Evolutionary conservation across 2,797 vertebrate genomes (phyloP).

Genomic region (Ceryle rudis): DNA sequence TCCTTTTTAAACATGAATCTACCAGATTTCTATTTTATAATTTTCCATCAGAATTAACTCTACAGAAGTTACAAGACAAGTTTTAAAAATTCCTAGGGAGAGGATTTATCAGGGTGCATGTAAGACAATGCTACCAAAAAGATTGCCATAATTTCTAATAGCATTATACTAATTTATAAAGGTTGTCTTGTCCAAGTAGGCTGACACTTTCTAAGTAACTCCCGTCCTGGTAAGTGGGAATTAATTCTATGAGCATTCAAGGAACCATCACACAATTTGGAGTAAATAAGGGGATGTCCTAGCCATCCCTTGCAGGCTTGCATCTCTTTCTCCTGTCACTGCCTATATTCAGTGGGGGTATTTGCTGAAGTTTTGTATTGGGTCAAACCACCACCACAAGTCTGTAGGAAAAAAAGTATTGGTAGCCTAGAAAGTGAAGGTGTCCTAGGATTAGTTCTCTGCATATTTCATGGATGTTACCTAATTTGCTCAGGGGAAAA

Average conservation of each 20-base stretch:
- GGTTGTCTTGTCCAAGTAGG: conserved; percentile 76
- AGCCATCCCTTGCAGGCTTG: neutral
- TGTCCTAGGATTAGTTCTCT: conserved; percentile 4
- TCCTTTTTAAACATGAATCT: conserved; percentile 80
- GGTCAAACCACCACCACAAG: too few relatives aligned
- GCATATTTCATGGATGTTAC: neutral
- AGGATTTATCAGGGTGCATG: conserved; percentile 74
- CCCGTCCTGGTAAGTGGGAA: conserved; percentile 57
- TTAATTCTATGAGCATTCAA: conserved; percentile 29
- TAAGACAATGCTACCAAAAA: conserved; percentile 75
- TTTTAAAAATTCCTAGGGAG: conserved; percentile 77
- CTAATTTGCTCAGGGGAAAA: neutral
- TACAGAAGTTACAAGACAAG: conserved; percentile 59
- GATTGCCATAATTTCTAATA: conserved; percentile 76
- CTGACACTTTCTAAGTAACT: conserved; percentile 68
- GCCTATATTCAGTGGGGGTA: neutral
- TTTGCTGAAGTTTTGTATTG: neutral
- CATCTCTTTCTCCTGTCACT: neutral
- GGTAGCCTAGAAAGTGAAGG: conserved; percentile 1
- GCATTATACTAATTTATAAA: conserved; percentile 80
- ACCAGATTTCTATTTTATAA: conserved; percentile 83
- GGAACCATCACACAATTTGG: neutral
- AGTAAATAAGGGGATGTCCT: neutral
- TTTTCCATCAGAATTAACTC: conserved; percentile 79
- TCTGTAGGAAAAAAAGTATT: neutral